Evolutionary conservation across 1,140 invertebrate species (phyloP).

Genomic region (Drosophila biarmipes): DNA sequence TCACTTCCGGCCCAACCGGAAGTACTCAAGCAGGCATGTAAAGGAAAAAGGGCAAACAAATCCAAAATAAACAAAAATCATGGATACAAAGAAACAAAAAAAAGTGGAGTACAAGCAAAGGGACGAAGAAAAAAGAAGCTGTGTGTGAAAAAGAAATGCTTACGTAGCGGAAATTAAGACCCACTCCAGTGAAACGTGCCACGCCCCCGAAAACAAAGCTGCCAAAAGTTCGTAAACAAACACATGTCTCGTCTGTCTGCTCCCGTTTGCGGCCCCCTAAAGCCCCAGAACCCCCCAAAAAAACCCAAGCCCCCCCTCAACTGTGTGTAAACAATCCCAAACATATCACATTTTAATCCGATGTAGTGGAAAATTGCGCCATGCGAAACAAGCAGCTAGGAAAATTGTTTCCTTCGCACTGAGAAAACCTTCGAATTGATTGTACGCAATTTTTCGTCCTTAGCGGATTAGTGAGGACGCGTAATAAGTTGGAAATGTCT

Average conservation of each 20-base stretch:
- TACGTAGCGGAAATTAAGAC: slow-evolving; percentile 81
- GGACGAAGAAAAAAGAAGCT: slow-evolving; percentile 39
- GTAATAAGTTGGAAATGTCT: slow-evolving; percentile 65
- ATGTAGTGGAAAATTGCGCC: slow-evolving; percentile 81
- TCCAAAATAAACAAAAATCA: slow-evolving; percentile 51
- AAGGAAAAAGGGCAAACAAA: slow-evolving; percentile 52
- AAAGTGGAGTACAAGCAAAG: slow-evolving; percentile 14
- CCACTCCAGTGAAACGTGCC: slow-evolving; percentile 56
- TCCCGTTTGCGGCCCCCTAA: not conserved
- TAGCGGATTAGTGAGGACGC: slow-evolving; percentile 59
- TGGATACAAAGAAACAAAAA: slow-evolving; percentile 14
- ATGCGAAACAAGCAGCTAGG: slow-evolving; percentile 43
- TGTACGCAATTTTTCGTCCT: slow-evolving; percentile 65
- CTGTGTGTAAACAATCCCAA: slow-evolving; percentile 79
- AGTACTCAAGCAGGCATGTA: slow-evolving; percentile 75
- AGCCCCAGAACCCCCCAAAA: not conserved
- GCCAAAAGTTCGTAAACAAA: slow-evolving; percentile 80
- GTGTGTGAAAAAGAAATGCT: slow-evolving; percentile 70
- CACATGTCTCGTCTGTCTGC: slow-evolving; percentile 69
- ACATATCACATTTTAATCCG: slow-evolving; percentile 83
- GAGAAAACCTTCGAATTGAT: slow-evolving; percentile 62
- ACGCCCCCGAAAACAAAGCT: slow-evolving; percentile 69
- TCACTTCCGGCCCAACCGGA: slow-evolving; percentile 72
- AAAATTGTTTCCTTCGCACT: slow-evolving; percentile 60
- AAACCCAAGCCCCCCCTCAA: slow-evolving; percentile 1